Evolutionary conservation across 2,797 vertebrate genomes (phyloP).

Genomic region (Numenius phaeopus): DNA sequence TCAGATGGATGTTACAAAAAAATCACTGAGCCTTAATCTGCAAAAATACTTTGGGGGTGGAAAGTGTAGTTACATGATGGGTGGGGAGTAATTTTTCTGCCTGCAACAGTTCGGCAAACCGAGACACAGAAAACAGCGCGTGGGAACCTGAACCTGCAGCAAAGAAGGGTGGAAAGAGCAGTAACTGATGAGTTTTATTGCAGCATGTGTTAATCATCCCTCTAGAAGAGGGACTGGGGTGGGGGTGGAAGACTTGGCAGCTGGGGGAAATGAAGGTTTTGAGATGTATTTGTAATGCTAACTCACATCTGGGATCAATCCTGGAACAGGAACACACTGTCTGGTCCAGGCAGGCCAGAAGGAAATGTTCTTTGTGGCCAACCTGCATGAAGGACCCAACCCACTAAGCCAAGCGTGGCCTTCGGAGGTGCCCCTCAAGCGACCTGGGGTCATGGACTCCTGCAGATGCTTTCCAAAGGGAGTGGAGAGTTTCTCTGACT

Average conservation of each 20-base stretch:
- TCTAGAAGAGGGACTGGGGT: neutral
- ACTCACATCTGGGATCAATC: constrained; percentile 63
- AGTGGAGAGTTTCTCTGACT: neutral
- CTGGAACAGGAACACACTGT: neutral
- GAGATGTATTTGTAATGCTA: constrained; percentile 47
- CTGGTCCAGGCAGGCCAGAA: constrained; percentile 14
- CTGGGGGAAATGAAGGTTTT: neutral
- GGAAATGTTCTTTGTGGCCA: constrained; percentile 21
- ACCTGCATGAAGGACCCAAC: neutral
- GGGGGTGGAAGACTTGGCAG: constrained; percentile 54
- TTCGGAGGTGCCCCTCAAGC: neutral
- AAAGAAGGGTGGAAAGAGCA: constrained; percentile 20
- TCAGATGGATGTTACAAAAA: neutral
- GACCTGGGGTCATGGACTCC: neutral
- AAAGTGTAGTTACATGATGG: neutral
- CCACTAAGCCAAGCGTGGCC: neutral
- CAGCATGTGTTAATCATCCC: constrained; percentile 41
- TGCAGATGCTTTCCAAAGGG: neutral
- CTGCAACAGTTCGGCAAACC: neutral
- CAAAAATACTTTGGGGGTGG: constrained; percentile 33
- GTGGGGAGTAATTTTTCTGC: constrained; percentile 27
- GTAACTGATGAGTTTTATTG: constrained; percentile 11
- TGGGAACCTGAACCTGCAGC: constrained; percentile 57
- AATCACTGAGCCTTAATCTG: neutral
- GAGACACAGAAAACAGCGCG: neutral